These are phyloP conservation scores for Scrobipalpa atriplicella DNA, from an alignment of 2,888 invertebrate species.

Conservation along the genomic window DNA sequence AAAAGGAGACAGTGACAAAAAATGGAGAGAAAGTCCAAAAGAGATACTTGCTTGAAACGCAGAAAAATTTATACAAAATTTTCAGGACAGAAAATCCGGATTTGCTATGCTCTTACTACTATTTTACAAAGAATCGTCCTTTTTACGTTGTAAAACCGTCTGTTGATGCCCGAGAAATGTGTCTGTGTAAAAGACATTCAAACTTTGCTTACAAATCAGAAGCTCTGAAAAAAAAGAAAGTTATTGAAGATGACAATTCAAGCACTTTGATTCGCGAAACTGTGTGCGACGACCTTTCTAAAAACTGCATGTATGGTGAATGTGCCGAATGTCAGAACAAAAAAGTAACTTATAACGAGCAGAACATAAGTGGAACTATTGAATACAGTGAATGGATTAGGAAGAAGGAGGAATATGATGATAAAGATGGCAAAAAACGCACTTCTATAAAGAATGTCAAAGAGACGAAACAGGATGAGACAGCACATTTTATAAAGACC, in stretches of 20 bases:
- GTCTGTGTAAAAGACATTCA: constrained; percentile 36
- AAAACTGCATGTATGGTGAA: constrained; percentile 33
- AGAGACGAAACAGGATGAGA: constrained; percentile 20
- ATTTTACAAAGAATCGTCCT: constrained; percentile 36
- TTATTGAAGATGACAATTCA: constrained; percentile 27
- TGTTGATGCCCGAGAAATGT: constrained; percentile 36
- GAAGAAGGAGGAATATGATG: constrained; percentile 23
- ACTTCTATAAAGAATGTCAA: constrained; percentile 29
- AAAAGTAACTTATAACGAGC: constrained; percentile 10
- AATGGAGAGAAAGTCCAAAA: constrained; percentile 34
- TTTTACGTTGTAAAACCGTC: constrained; percentile 36
- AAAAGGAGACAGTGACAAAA: constrained; percentile 37
- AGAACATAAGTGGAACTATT: constrained; percentile 26
- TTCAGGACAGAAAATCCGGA: constrained; percentile 37
- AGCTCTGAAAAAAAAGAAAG: constrained; percentile 6
- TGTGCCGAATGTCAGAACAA: constrained; percentile 26
- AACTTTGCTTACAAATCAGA: constrained; percentile 29
- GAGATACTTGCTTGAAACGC: constrained; percentile 35
- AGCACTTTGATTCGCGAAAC: constrained; percentile 26
- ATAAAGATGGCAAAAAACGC: constrained; percentile 30
- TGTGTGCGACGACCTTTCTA: constrained; percentile 29
- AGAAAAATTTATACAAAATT: constrained; percentile 34
- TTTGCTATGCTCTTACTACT: constrained; percentile 36
- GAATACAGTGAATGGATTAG: constrained; percentile 32
- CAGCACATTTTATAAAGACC: constrained; percentile 12